Conservation (phyloP, 2,113 vertebrate genomes). For the Chlamydotis undulata region DNA sequence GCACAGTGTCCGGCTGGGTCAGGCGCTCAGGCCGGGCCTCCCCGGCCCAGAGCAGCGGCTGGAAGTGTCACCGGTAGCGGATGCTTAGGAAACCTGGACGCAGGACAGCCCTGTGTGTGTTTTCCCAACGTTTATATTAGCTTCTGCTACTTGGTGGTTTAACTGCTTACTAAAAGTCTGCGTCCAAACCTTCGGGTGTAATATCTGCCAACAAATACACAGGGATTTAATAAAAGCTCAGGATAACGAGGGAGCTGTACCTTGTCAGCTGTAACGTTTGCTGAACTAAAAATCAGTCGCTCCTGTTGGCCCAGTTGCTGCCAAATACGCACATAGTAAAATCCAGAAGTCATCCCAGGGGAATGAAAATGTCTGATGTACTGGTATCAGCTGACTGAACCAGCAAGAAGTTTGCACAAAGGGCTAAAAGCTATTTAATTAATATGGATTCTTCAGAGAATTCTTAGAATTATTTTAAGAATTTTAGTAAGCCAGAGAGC, state of each 20-base stretch:
- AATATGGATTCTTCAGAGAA: not conserved
- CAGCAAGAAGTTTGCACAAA: not conserved
- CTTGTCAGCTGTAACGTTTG: not conserved
- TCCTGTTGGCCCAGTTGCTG: not conserved
- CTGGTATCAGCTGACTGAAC: not conserved
- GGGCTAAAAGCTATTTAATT: not conserved
- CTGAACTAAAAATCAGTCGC: accelerated
- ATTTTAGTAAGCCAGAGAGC: not conserved
- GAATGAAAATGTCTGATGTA: not conserved
- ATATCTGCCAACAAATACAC: not conserved
- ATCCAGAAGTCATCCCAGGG: not conserved
- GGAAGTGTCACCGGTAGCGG: accelerated
- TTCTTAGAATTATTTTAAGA: not conserved
- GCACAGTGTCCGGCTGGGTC: not conserved
- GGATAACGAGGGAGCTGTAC: accelerated
- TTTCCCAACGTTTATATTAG: accelerated
- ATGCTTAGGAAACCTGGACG: not conserved
- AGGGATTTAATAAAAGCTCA: too few relatives aligned
- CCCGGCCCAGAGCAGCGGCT: accelerated
- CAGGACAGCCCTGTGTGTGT: accelerated
- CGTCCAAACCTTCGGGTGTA: accelerated
- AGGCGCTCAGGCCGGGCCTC: too few relatives aligned
- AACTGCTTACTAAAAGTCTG: not conserved
- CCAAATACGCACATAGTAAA: not conserved
- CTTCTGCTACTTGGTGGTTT: not conserved